Evolutionary conservation across 2,113 vertebrate genomes (phyloP), one percentile per base, ranked within the genome.

Genomic region (Limnothrissa miodon): DNA sequence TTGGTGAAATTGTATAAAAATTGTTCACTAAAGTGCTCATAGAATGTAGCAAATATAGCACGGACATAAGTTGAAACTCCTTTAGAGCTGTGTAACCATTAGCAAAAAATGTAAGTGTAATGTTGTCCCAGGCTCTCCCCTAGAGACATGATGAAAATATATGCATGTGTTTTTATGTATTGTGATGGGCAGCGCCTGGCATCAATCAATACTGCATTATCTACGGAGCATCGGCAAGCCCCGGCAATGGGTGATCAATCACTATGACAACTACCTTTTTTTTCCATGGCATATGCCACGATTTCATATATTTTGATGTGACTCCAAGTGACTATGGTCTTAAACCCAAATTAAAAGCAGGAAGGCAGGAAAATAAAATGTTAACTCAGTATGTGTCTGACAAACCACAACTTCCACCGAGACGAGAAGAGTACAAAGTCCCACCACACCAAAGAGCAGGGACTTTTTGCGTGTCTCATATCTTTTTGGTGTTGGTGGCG

Each of bases 191-290:
- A 82, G 85, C 81, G 84, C 83, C 81, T 78, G 86, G 87, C 88
- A 91, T 91, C 88, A 89, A 93, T 93, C 92, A 93, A 91, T 90
- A 83, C 39, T 59, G 66, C 86, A 86, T 89, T 92, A 91, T 91
- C 85, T 87, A 81, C 82, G 83, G 78, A 84, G 84, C 79, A 80
- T 87, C 85, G 80, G 87, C 81, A 85, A 81, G 83, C 82, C 87
- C 83, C 83, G 80, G 88, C 84, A 85, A n/a, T 83, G 87, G 81
- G 19, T 82, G 87, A 90, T 92, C 83, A 89, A 92, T 93, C 93
- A 93, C 80, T 62, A 70, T 86, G 89, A 89, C 85, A 6, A 48
- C 78, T 2, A 46, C 53, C 45, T 39, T 79, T 79, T 19, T 79
- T 42, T 42, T 42, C 42, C 39, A 74, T 48, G 36, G 11, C 66